Percentiles rank a stretch among this genome's conserved stretches.
phyloP scores from a whole-genome alignment of 2,888 invertebrate genomes.

The Eristalis arbustorum region DNA sequence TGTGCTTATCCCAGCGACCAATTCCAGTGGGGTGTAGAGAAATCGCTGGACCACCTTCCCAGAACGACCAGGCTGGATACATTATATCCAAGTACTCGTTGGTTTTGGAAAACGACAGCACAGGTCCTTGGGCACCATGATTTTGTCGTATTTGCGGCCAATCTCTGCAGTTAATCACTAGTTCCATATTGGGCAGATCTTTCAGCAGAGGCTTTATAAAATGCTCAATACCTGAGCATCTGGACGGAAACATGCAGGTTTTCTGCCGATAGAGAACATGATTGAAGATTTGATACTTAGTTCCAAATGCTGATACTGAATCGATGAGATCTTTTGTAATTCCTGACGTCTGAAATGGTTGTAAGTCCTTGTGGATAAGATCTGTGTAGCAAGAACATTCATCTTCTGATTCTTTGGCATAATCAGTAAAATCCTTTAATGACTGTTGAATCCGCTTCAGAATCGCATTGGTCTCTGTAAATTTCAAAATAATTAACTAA shows the following conservation, averaged over 20 bases:
- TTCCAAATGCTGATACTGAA: slow-evolving; percentile 83
- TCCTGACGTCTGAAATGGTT: slow-evolving; percentile 84
- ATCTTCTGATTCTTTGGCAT: slow-evolving; percentile 78
- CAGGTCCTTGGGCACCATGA: slow-evolving; percentile 85
- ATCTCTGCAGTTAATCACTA: slow-evolving; percentile 94
- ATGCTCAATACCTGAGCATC: slow-evolving; percentile 95
- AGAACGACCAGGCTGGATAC: slow-evolving; percentile 98
- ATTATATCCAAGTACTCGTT: slow-evolving; percentile 92
- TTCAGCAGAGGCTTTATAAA: slow-evolving; percentile 87
- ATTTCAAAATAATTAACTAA: background rate
- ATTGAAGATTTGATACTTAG: slow-evolving; percentile 91
- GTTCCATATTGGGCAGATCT: slow-evolving; percentile 90
- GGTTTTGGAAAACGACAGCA: slow-evolving; percentile 97
- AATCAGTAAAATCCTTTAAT: slow-evolving; percentile 81
- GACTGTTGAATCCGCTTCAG: slow-evolving; percentile 81
- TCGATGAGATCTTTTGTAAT: slow-evolving; percentile 86
- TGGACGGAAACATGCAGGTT: slow-evolving; percentile 94
- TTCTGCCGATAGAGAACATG: slow-evolving; percentile 90
- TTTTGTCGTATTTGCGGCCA: slow-evolving; percentile 89
- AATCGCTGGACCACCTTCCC: slow-evolving; percentile 99
- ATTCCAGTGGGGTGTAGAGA: slow-evolving; percentile 95
- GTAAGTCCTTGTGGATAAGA: slow-evolving; percentile 86
- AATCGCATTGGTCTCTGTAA: slow-evolving; percentile 75
- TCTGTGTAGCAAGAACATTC: slow-evolving; percentile 84
- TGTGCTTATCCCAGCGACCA: slow-evolving; percentile 94